These are phyloP conservation scores for Drosophila sproati DNA, from an alignment of 1,140 invertebrate genomes.

Conservation along the genomic window DNA sequence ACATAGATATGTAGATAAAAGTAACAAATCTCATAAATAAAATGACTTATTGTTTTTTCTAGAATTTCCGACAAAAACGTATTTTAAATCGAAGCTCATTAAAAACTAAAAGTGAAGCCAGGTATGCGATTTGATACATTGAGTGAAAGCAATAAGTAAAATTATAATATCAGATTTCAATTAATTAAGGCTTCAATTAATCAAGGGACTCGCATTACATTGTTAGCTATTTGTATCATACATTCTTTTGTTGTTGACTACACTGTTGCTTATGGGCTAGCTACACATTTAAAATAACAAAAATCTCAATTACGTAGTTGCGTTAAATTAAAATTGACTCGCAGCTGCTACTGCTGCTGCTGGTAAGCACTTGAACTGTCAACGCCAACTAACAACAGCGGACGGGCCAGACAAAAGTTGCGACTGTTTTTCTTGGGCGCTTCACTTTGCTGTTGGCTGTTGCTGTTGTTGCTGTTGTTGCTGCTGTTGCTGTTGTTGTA, in stretches of 20 bases:
- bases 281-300: slow-evolving; percentile 18
- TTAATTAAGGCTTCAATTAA: neutral
- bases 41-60: neutral
- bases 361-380: slow-evolving; percentile 44
- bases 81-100: neutral
- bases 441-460: slow-evolving; percentile 18
- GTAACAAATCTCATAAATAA: neutral
- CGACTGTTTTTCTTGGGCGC: slow-evolving; percentile 12
- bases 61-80: neutral
- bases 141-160: neutral
- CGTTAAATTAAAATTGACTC: slow-evolving; percentile 59
- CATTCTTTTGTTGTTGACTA: slow-evolving; percentile 1
- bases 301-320: slow-evolving; percentile 67
- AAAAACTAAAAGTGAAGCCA: neutral
- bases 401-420: neutral
- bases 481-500: slow-evolving; percentile 33
- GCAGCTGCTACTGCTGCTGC: slow-evolving; percentile 7
- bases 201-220: neutral
- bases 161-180: neutral
- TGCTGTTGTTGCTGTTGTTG: slow-evolving; percentile 8
- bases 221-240: neutral
- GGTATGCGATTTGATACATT: neutral
- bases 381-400: slow-evolving; percentile 20
- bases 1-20: too few relatives aligned
- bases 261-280: slow-evolving; percentile 19